phyloP scores from a whole-genome alignment of 30 jellyfish, hydroid and myxozoan species.

The Hydra vulgaris region DNA sequence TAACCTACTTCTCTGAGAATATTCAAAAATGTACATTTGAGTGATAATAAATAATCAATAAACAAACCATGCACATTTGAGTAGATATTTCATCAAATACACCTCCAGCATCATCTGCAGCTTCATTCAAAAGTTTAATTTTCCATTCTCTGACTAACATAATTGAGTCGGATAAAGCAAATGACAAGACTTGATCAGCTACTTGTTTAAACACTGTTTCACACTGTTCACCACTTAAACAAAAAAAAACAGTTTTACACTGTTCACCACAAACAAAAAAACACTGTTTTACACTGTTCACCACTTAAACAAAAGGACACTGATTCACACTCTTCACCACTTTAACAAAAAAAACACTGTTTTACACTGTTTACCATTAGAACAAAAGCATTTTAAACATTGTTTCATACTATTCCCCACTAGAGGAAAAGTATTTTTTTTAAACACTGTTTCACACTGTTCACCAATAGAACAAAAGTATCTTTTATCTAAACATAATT shows the following conservation, averaged over 20 bases:
- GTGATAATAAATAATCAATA: not conserved
- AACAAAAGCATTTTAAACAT: no score
- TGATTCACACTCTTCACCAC: not conserved
- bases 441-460: slow-evolving; percentile 63
- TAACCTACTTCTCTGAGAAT: no score
- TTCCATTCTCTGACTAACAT: slow-evolving; percentile 78
- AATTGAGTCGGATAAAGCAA: slow-evolving; percentile 53
- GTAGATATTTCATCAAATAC: slow-evolving; percentile 86
- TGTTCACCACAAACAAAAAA: no score
- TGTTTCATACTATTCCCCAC: no score
- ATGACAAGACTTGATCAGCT: slow-evolving; percentile 60
- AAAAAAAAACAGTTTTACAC: not conserved
- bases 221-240: slow-evolving; percentile 52
- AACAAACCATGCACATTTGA: slow-evolving; percentile 87
- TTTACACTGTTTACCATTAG: slow-evolving; percentile 52
- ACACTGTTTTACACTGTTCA: slow-evolving; percentile 55
- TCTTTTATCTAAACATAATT: no score
- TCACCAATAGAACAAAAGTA: slow-evolving; percentile 41
- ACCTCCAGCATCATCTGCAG: slow-evolving; percentile 98
- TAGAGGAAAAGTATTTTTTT: no score
- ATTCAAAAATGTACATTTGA: not conserved
- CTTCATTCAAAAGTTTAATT: slow-evolving; percentile 72
- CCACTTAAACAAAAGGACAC: slow-evolving; percentile 33
- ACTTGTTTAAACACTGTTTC: slow-evolving; percentile 84
- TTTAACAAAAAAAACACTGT: no score